phyloP scores from a whole-genome alignment of 2,113 vertebrate species.

The Tenrec ecaudatus region DNA sequence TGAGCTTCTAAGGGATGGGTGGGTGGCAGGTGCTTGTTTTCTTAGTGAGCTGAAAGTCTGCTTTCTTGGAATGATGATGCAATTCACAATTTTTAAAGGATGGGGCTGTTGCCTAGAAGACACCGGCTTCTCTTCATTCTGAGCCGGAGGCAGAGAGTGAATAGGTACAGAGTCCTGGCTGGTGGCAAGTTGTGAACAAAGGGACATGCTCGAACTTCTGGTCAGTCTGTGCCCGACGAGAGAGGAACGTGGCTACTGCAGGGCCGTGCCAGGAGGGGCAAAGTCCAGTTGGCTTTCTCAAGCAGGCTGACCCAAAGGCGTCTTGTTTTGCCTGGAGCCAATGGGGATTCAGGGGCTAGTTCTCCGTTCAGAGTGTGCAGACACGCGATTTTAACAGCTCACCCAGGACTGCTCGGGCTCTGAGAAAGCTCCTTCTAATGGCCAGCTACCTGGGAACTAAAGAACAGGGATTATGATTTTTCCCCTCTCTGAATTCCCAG shows the following conservation, averaged over 20 bases:
- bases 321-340: background rate
- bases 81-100: background rate
- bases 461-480: background rate
- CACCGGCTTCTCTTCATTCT: background rate
- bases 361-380: background rate
- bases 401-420: background rate
- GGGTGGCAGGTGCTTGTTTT: background rate
- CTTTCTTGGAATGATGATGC: background rate
- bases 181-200: constrained; percentile 40
- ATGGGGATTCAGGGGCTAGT: background rate
- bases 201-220: constrained; percentile 10
- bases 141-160: background rate
- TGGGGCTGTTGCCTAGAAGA: background rate
- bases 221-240: background rate
- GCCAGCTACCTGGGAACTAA: background rate
- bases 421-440: background rate
- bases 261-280: background rate
- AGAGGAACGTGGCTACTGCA: background rate
- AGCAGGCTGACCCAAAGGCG: background rate
- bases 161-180: background rate
- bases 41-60: background rate
- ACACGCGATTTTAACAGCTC: background rate
- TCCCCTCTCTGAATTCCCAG: background rate
- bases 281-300: constrained; percentile 14
- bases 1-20: background rate